phyloP scores from a whole-genome alignment of 1,140 invertebrate genomes.

The Adelges cooleyi region DNA sequence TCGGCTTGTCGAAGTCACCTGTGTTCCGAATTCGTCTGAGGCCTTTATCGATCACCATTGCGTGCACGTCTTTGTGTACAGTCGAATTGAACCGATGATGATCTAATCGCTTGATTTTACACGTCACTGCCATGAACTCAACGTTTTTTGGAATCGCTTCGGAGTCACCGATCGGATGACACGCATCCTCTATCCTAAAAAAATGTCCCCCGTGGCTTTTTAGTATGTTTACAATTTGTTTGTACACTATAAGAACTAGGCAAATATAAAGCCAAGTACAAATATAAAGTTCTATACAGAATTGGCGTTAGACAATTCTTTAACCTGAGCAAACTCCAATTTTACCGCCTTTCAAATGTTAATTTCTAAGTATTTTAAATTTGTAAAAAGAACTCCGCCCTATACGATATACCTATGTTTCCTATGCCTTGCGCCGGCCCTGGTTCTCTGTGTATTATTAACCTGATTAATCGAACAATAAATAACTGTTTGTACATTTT shows the following conservation, averaged over 20 bases:
- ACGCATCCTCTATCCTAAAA: slow-evolving; percentile 1
- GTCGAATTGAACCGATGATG: not conserved
- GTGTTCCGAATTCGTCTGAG: not conserved
- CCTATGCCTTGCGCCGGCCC: too few species aligned
- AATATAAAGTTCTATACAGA: too few species aligned
- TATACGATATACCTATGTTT: too few species aligned
- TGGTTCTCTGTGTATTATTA: too few species aligned
- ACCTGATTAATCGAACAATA: too few species aligned
- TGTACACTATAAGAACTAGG: not conserved
- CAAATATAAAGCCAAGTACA: not conserved
- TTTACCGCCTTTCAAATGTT: too few species aligned
- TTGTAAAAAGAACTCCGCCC: too few species aligned
- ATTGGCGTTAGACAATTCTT: not conserved
- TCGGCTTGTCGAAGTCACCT: slow-evolving; percentile 31
- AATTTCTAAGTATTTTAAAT: too few species aligned
- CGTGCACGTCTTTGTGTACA: slow-evolving; percentile 1
- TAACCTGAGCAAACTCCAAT: too few species aligned
- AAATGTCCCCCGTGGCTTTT: not conserved
- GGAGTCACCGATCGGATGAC: slow-evolving; percentile 1
- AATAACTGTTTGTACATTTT: too few species aligned
- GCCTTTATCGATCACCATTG: slow-evolving; percentile 27
- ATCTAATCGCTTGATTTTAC: not conserved
- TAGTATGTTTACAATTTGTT: not conserved
- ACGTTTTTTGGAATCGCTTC: slow-evolving; percentile 1
- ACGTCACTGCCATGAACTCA: not conserved